Conservation (phyloP, 2,797 vertebrate species). For the Hephaestus fuliginosus region DNA sequence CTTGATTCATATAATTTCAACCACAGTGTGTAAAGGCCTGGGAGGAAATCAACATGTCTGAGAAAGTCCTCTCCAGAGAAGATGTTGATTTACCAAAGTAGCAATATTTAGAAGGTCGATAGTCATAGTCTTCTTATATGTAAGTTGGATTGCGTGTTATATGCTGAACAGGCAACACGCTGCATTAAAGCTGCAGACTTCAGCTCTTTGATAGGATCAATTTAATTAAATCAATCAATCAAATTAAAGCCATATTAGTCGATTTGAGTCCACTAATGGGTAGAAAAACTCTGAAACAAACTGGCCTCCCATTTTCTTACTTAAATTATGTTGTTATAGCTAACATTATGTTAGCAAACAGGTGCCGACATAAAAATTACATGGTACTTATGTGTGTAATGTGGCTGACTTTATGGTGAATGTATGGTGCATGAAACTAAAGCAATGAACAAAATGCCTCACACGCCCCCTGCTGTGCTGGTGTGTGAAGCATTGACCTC, state of each 20-base stretch:
- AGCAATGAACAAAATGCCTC: background rate
- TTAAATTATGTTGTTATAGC: background rate
- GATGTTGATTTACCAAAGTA: constrained; percentile 1
- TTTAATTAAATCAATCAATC: constrained; percentile 1
- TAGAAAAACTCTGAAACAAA: background rate
- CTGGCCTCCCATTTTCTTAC: background rate
- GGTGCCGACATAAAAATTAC: background rate
- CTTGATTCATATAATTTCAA: constrained; percentile 12
- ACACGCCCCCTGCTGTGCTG: background rate
- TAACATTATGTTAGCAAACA: background rate
- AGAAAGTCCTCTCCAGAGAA: too few relatives aligned
- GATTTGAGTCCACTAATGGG: background rate
- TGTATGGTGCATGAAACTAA: too few relatives aligned
- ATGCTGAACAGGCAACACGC: background rate
- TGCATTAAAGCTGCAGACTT: constrained; percentile 1
- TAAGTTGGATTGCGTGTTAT: background rate
- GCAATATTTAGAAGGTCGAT: background rate
- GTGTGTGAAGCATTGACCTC: background rate
- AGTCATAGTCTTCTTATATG: background rate
- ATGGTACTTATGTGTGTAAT: too few relatives aligned
- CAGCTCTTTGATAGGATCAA: background rate
- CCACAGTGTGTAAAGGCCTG: background rate
- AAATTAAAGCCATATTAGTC: background rate
- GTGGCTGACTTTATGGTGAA: too few relatives aligned
- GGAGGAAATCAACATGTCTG: too few relatives aligned